Base-by-base conservation (phyloP, 2,888 invertebrate genomes). In the Coleophora deauratella region DNA sequence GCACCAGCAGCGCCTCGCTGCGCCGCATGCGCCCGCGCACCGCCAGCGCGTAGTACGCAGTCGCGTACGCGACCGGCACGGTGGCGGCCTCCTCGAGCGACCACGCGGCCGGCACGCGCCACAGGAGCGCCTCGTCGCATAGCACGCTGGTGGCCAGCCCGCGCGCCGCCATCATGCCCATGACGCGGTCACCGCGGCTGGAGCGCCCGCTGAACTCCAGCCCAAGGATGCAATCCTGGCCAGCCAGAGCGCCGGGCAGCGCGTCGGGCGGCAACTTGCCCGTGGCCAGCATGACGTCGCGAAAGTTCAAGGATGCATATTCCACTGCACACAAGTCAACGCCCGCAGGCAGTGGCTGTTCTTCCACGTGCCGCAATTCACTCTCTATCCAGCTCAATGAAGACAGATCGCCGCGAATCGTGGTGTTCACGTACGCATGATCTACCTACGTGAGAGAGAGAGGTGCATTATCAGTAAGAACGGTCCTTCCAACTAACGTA, bases 221-320 rank as follows among this genome's bases (percentile, higher is more conserved):
- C 35, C 98, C 98, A 43, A 98, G 88, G 55, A 98, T 93, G 75
- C 98, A 98, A 55, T 99, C 98, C 71, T 89, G 88, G 47, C 91
- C 92, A 32, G 94, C 93, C 46, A 94, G 84, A 66, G 93, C 91
- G 44, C 96, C 96, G 10, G 99, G 98, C 42, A 99, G 89, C 34
- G 98, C 97, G 86, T 99, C 98, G 28, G 97, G 97, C 38, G 98
- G 95, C 47, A 99, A 88, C 84, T 98, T 98, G 56, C 98, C 98
- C 21, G 96, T 96, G 27, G 98, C 98, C 64, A 99, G 84, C 99
- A 99, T 99, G 53, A 99, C 91, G 78, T 99, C 99, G 53, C 98
- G 91, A 93, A 99, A 99, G 85, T 99, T 99, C 45, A 99, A 90
- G 30, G 98, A 95, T 1, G 97, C 94, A 79, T 95, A 97, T 75